These are phyloP conservation scores for Oreochromis spilurus DNA, from an alignment of 2,113 vertebrate genomes.

Conservation along the genomic window DNA sequence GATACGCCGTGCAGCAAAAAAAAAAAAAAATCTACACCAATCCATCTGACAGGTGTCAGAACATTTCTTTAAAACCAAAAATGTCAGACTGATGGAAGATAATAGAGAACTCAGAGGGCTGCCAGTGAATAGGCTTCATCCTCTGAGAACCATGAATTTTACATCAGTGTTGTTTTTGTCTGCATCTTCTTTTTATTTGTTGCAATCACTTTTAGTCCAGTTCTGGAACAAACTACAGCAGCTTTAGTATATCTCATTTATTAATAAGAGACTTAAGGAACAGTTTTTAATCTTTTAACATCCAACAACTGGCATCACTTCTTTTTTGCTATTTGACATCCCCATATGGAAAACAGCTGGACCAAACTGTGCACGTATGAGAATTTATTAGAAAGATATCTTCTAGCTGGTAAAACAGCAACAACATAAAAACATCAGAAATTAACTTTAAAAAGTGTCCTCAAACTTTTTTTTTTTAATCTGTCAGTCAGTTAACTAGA, in stretches of 20 bases:
- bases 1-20: background rate
- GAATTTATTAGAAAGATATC: background rate
- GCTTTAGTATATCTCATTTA: background rate
- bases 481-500: background rate
- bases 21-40: background rate
- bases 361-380: background rate
- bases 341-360: background rate
- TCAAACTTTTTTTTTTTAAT: background rate
- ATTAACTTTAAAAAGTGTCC: background rate
- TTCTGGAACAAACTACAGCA: background rate
- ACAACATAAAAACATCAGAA: background rate
- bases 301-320: background rate
- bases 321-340: background rate
- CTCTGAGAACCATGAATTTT: background rate
- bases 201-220: background rate
- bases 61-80: background rate
- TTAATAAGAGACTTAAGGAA: background rate
- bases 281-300: background rate
- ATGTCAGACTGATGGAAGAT: background rate
- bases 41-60: background rate
- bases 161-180: background rate
- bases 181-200: background rate
- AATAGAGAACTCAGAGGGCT: background rate
- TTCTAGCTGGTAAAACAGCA: background rate
- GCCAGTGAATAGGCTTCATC: rapidly evolving